phyloP scores from a whole-genome alignment of 1,140 invertebrate genomes.

The Lithobius niger region DNA sequence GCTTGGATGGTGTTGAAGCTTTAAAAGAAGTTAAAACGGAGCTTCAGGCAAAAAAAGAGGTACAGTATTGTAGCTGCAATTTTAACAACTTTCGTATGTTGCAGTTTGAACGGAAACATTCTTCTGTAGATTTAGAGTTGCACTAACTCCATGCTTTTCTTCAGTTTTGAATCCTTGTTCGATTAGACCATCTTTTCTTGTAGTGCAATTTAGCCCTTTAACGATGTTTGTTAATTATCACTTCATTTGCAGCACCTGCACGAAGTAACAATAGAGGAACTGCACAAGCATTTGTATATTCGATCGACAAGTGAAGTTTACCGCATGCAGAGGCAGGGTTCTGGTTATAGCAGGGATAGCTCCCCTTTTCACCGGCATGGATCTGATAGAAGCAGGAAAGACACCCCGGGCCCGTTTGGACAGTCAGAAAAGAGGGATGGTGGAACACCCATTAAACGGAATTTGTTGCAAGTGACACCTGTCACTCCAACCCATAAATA shows the following conservation, averaged over 20 bases:
- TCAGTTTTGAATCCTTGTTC: no score
- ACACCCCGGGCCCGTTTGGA: neutral
- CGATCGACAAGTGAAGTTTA: conserved; percentile 42
- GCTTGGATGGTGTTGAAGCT: conserved; percentile 61
- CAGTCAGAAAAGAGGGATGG: neutral
- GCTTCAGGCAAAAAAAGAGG: conserved; percentile 53
- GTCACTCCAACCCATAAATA: neutral
- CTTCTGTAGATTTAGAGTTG: no score
- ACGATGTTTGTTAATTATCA: neutral
- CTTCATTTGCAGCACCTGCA: conserved; percentile 42
- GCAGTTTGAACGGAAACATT: no score
- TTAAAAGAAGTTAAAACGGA: conserved; percentile 59
- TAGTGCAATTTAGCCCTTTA: no score
- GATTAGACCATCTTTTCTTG: no score
- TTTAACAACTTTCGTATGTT: no score
- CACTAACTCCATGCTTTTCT: no score
- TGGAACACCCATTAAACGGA: neutral
- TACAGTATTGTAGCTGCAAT: no score
- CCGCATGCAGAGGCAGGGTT: neutral
- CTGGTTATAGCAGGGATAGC: neutral
- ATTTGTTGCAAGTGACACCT: neutral
- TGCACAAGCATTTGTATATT: conserved; percentile 59
- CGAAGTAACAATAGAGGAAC: conserved; percentile 51
- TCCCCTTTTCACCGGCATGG: neutral
- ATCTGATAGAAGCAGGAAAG: neutral